Evolutionary conservation across 2,113 vertebrate species (phyloP).

Genomic region (Melanostigma gelatinosum): DNA sequence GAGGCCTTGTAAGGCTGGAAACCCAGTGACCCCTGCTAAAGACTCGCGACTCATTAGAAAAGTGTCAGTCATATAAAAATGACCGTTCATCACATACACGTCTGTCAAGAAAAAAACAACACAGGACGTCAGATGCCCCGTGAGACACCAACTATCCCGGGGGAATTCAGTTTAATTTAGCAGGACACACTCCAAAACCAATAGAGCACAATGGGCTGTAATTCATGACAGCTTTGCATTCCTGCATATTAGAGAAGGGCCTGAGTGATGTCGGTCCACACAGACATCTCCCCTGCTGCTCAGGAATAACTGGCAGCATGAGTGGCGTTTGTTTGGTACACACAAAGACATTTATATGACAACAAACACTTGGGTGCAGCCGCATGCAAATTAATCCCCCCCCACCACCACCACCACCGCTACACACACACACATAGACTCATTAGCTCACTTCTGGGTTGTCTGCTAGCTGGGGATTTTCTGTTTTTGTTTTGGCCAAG

Average conservation of each 20-base stretch:
- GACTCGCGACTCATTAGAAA: not conserved
- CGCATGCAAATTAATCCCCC: slow-evolving; percentile 53
- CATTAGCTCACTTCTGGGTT: slow-evolving; percentile 51
- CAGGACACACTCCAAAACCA: slow-evolving; percentile 14
- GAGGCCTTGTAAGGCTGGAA: not conserved
- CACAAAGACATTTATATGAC: slow-evolving; percentile 49
- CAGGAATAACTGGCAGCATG: slow-evolving; percentile 25
- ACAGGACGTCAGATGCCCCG: not conserved
- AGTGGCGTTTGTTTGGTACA: slow-evolving; percentile 50
- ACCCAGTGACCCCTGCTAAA: not conserved
- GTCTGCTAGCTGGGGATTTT: slow-evolving; percentile 21
- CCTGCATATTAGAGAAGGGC: not conserved
- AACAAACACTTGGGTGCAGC: slow-evolving; percentile 55
- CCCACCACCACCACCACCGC: slow-evolving; percentile 8
- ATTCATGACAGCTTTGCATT: slow-evolving; percentile 32
- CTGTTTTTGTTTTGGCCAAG: slow-evolving; percentile 31
- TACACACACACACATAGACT: slow-evolving; percentile 5
- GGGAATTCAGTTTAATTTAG: slow-evolving; percentile 11
- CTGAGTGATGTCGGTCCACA: not conserved
- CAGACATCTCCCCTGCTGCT: slow-evolving; percentile 31
- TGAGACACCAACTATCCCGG: slow-evolving; percentile 12
- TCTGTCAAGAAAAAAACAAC: slow-evolving; percentile 17
- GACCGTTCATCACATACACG: not conserved
- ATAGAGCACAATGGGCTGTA: slow-evolving; percentile 36
- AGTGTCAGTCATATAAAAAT: no score